These are phyloP conservation scores for Cremastinae sp. DNA, from an alignment of 2,888 invertebrate species.

Conservation along the genomic window DNA sequence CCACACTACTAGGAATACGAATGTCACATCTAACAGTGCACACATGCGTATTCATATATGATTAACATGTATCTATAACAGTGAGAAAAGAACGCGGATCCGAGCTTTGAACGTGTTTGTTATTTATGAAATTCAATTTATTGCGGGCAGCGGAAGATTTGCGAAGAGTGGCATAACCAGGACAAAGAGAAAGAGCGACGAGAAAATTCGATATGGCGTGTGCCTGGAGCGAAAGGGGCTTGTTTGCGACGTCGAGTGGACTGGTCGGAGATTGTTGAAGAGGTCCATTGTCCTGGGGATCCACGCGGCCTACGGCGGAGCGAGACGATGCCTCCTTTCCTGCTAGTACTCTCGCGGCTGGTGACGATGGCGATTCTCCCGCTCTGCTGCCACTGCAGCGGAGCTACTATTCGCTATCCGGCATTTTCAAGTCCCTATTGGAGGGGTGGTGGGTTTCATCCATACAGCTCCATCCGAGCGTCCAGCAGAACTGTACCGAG, in stretches of 20 bases:
- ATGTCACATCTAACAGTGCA: slow-evolving; percentile 32
- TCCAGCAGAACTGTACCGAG: slow-evolving; percentile 55
- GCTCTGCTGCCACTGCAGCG: slow-evolving; percentile 54
- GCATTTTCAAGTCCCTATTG: slow-evolving; percentile 63
- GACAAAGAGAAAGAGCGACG: slow-evolving; percentile 40
- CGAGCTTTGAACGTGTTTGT: slow-evolving; percentile 10
- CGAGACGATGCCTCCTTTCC: slow-evolving; percentile 50
- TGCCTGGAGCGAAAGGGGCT: slow-evolving; percentile 68
- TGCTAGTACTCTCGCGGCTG: slow-evolving; percentile 31
- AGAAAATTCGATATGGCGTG: slow-evolving; percentile 46
- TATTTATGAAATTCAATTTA: slow-evolving; percentile 58
- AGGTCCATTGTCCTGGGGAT: slow-evolving; percentile 71
- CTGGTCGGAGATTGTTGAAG: slow-evolving; percentile 71
- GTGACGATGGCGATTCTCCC: slow-evolving; percentile 47
- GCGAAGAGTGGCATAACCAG: slow-evolving; percentile 1
- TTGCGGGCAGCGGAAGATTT: slow-evolving; percentile 29
- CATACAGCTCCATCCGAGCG: slow-evolving; percentile 52
- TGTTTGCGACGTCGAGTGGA: slow-evolving; percentile 76
- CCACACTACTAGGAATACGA: slow-evolving; percentile 7
- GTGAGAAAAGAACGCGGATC: no score
- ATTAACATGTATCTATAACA: not conserved
- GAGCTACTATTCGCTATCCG: slow-evolving; percentile 71
- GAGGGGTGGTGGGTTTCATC: slow-evolving; percentile 17
- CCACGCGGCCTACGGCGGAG: slow-evolving; percentile 63
- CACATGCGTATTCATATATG: slow-evolving; percentile 19